These are phyloP conservation scores for Rhogogaster chlorosoma DNA, from an alignment of 2,888 invertebrate genomes.

Conservation along the genomic window DNA sequence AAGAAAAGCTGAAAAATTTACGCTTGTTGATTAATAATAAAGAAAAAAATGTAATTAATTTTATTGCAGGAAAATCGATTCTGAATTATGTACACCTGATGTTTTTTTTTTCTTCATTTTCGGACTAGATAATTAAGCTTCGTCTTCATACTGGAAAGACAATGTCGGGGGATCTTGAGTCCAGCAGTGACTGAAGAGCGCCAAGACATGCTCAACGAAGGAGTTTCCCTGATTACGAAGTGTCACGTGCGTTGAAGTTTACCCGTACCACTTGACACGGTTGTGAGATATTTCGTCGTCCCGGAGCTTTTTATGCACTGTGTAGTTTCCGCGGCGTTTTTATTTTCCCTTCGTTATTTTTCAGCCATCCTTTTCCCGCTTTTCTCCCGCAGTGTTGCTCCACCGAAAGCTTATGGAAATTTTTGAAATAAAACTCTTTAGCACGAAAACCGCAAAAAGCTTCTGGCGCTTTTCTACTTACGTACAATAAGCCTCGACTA, in stretches of 20 bases:
- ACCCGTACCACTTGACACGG: background rate
- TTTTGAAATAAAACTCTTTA: slow-evolving; percentile 4
- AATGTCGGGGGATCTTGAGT: background rate
- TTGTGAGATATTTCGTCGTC: background rate
- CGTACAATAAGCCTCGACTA: background rate
- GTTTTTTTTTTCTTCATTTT: background rate
- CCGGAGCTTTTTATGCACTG: background rate
- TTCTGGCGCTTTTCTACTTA: background rate
- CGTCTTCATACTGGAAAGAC: background rate
- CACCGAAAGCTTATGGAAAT: slow-evolving; percentile 22
- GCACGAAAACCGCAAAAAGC: background rate
- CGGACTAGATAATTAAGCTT: background rate
- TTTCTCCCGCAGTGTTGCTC: background rate
- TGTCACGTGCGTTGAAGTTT: slow-evolving; percentile 26
- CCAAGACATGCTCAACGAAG: background rate
- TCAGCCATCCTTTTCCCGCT: background rate
- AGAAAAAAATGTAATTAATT: background rate
- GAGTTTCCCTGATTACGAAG: slow-evolving; percentile 23
- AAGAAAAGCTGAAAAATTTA: background rate
- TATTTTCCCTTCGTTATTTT: background rate
- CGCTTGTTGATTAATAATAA: background rate
- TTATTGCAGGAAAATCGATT: background rate
- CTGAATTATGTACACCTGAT: no score
- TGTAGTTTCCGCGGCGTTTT: background rate
- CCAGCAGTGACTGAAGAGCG: background rate